Evolutionary conservation across 2,797 vertebrate species (phyloP), one percentile per base, ranked within the genome.

Genomic region (Cynodonichthys magdalenae): DNA sequence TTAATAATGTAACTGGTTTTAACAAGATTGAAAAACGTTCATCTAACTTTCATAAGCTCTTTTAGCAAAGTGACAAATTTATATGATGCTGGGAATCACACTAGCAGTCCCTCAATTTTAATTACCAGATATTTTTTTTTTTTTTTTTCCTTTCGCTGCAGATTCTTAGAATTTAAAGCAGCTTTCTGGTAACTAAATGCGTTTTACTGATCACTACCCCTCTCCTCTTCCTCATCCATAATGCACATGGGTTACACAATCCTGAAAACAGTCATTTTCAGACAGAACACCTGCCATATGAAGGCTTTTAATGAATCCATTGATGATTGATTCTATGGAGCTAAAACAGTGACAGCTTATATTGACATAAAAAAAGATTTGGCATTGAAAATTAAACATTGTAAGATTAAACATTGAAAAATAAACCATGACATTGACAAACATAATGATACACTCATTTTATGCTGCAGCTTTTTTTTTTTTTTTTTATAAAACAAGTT

Each of bases 1-100:
- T 93, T 92, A 94, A 94, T 94, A 93, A 94, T 93, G 91, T 89
- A 93, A 90, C 88, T 46, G 36, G 87, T 92, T 94, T 93, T 89
- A 93, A 93, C 93, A 92, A 92, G 91, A 92, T 92, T 82, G 84
- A 91, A 90, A 93, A 92, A 86, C 75, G 86, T 90, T 91, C 86
- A 90, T 92, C 79, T 85, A 92, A 92, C 85, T 92, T 94, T 93
- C 82, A 93, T 92, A 91, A 92, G 87, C 76, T 85, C 88, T 64
- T 86, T 93, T 93, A 92, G 87, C 81, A 63, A 77, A 87, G 80
- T 90, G 90, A 90, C 84, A 75, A 81, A 90, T 89, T 82, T 78
- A 74, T 71, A 68, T 53, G 54, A 79, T 46, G 73, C 74, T 60
- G 71, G 56, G 69, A 76, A 77, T 80, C 75, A 46, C 64, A 87